These are phyloP conservation scores for Ischnura elegans DNA, from an alignment of 2,888 invertebrate species.

Conservation along the genomic window DNA sequence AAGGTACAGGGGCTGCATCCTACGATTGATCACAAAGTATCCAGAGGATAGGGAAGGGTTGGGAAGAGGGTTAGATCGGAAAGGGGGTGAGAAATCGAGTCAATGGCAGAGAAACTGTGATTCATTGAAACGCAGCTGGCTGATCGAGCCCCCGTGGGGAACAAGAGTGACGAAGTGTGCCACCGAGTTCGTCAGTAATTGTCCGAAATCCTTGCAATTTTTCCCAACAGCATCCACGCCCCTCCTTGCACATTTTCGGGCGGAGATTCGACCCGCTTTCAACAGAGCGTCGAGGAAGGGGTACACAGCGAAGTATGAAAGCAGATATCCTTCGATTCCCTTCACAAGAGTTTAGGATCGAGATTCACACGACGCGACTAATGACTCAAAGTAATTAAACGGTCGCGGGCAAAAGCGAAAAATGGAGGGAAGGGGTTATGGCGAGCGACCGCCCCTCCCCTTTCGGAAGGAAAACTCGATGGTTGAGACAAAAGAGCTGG, in stretches of 20 bases:
- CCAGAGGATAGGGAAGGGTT: no score
- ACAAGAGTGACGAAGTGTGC: conserved; percentile 6
- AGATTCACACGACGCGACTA: conserved; percentile 26
- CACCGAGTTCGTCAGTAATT: conserved; percentile 16
- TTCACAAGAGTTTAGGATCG: background rate
- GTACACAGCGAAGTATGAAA: no score
- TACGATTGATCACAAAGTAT: no score
- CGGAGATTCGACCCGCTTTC: background rate
- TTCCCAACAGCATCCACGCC: background rate
- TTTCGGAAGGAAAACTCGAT: background rate
- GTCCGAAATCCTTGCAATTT: background rate
- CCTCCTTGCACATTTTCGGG: background rate
- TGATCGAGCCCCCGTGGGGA: background rate
- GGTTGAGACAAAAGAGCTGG: background rate
- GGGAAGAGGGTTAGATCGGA: background rate
- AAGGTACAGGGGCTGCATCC: no score
- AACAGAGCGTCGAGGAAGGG: no score
- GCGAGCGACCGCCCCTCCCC: background rate
- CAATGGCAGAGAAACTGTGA: background rate
- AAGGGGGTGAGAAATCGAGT: background rate
- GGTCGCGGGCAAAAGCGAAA: background rate
- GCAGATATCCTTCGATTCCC: background rate
- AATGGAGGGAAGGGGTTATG: background rate
- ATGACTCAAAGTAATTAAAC: conserved; percentile 28
- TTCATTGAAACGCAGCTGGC: background rate